Evolutionary conservation across 2,888 invertebrate species (phyloP).

Genomic region (Tupiocoris notatus): DNA sequence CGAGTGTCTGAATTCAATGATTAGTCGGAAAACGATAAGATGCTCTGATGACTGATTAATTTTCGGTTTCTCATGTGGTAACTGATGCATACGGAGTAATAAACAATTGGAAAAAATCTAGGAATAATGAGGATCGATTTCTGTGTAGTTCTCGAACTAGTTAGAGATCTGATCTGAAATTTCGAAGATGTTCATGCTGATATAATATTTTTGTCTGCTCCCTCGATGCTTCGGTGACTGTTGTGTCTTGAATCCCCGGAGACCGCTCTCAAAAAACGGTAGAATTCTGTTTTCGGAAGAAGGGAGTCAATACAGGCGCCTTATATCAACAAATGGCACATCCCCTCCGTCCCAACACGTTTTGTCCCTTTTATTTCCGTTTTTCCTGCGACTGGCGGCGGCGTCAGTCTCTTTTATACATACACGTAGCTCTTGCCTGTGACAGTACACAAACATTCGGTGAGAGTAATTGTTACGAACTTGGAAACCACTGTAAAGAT

Average conservation of each 20-base stretch:
- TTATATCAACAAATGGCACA: slow-evolving; percentile 36
- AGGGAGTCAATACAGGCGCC: slow-evolving; percentile 33
- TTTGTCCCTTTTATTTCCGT: slow-evolving; percentile 17
- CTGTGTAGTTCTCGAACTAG: too few species aligned
- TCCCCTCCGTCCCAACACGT: slow-evolving; percentile 5
- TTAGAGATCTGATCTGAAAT: too few species aligned
- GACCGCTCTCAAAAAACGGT: slow-evolving; percentile 17
- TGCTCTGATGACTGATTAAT: too few species aligned
- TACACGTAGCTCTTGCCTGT: neutral
- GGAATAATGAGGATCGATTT: too few species aligned
- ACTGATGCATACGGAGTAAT: too few species aligned
- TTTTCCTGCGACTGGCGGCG: slow-evolving; percentile 4
- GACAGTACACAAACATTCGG: slow-evolving; percentile 22
- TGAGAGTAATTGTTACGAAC: too few species aligned
- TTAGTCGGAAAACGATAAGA: too few species aligned
- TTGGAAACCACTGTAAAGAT: too few species aligned
- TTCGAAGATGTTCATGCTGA: too few species aligned
- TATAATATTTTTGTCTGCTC: neutral
- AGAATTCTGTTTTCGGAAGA: slow-evolving; percentile 19
- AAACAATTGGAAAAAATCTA: too few species aligned
- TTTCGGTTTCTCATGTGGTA: too few species aligned
- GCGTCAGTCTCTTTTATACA: neutral
- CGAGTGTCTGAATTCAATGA: too few species aligned
- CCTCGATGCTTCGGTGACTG: neutral
- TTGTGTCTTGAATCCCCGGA: neutral